These are phyloP conservation scores for Griposia aprilina DNA, from an alignment of 2,888 invertebrate genomes.

Conservation along the genomic window DNA sequence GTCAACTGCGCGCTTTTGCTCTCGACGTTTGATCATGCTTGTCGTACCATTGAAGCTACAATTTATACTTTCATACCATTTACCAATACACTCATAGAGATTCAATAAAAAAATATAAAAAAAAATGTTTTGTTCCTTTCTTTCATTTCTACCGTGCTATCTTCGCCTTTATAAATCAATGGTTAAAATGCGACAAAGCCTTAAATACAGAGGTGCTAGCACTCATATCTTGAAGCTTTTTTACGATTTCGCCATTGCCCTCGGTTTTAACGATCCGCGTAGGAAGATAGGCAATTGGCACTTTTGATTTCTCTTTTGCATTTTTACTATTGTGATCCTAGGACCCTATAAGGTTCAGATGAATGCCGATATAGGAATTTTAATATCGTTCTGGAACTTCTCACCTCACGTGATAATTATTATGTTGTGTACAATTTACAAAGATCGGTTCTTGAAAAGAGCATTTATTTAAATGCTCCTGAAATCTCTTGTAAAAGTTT, in stretches of 20 bases:
- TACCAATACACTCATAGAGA: not conserved
- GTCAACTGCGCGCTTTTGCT: not conserved
- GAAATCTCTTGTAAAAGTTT: not conserved
- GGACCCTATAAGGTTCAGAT: slow-evolving; percentile 7
- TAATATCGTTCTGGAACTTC: not conserved
- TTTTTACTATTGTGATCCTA: slow-evolving; percentile 50
- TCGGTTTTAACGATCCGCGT: slow-evolving; percentile 58
- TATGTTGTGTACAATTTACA: not conserved
- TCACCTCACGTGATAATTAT: not conserved
- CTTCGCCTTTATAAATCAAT: slow-evolving; percentile 21
- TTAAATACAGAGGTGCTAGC: slow-evolving; percentile 50
- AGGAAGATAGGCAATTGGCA: slow-evolving; percentile 56
- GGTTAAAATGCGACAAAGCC: slow-evolving; percentile 24
- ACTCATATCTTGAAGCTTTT: slow-evolving; percentile 44
- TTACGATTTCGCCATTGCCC: slow-evolving; percentile 57
- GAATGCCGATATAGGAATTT: not conserved
- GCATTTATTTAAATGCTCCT: not conserved
- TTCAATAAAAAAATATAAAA: not conserved
- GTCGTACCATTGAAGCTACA: not conserved
- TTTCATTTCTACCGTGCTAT: not conserved
- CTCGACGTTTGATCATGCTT: not conserved
- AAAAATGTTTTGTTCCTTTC: not conserved
- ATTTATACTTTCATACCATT: not conserved
- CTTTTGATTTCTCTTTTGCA: slow-evolving; percentile 44
- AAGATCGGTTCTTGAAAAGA: not conserved